Evolutionary conservation across 1,140 invertebrate genomes (phyloP).

Genomic region (Hypsibius dujardini): DNA sequence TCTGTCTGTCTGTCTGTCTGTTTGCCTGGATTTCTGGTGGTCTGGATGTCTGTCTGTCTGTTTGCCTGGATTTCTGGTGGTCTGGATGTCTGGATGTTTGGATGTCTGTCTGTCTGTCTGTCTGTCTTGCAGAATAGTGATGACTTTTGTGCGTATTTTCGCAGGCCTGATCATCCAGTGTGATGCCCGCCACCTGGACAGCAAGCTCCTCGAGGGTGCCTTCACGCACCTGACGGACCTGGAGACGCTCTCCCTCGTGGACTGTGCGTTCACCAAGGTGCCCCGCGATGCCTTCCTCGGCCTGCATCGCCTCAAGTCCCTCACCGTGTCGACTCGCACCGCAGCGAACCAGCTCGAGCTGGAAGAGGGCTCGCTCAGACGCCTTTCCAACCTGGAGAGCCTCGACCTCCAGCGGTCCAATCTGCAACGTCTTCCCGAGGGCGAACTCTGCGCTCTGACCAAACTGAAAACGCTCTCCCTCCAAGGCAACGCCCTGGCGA

Average conservation of each 20-base stretch:
- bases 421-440: slow-evolving; percentile 52
- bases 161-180: neutral
- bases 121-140: too few relatives aligned
- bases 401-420: slow-evolving; percentile 60
- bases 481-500: slow-evolving; percentile 11
- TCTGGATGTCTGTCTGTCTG: too few relatives aligned
- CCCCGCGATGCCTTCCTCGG: slow-evolving; percentile 37
- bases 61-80: too few relatives aligned
- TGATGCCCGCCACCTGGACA: slow-evolving; percentile 15
- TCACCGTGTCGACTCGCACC: slow-evolving; percentile 54
- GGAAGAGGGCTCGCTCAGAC: slow-evolving; percentile 48
- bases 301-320: slow-evolving; percentile 30
- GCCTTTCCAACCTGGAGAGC: slow-evolving; percentile 46
- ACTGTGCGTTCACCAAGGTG: slow-evolving; percentile 38
- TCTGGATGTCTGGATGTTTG: too few relatives aligned
- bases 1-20: too few relatives aligned
- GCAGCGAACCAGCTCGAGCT: slow-evolving; percentile 49
- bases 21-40: too few relatives aligned
- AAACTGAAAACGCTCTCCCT: slow-evolving; percentile 51
- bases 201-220: slow-evolving; percentile 26
- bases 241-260: slow-evolving; percentile 26
- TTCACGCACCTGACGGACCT: slow-evolving; percentile 30
- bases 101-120: too few relatives aligned
- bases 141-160: too few relatives aligned
- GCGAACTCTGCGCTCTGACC: slow-evolving; percentile 53